Evolutionary conservation across 2,888 invertebrate species (phyloP).

Genomic region (Drosophila yooni): DNA sequence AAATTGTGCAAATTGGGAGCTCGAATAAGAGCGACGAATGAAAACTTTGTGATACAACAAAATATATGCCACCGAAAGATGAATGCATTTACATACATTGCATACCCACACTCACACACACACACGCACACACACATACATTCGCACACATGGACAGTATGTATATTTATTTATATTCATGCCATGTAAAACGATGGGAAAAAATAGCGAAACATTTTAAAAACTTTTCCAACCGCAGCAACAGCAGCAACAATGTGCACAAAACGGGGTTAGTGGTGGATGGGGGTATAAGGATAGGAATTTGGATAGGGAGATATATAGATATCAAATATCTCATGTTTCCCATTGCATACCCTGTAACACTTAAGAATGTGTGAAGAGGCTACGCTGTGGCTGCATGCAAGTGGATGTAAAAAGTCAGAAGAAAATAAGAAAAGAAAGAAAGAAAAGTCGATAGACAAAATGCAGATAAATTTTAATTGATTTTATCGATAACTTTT

Average conservation of each 20-base stretch:
- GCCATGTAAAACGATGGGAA: conserved; percentile 34
- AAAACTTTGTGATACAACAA: conserved; percentile 41
- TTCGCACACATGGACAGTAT: background rate
- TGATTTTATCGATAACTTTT: background rate
- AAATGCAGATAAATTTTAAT: background rate
- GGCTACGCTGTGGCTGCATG: no score
- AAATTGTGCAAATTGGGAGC: conserved; percentile 64
- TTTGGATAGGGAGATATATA: background rate
- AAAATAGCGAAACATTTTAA: conserved; percentile 43
- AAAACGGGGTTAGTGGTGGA: background rate
- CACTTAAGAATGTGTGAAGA: no score
- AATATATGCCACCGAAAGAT: conserved; percentile 30
- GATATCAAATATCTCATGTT: conserved; percentile 5
- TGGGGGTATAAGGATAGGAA: no score
- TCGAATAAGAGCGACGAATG: conserved; percentile 41
- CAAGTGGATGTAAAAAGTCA: background rate
- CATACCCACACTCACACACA: background rate
- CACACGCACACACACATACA: background rate
- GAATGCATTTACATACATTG: conserved; percentile 33
- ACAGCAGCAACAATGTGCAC: conserved; percentile 9
- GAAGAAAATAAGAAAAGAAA: no score
- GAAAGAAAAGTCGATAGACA: background rate
- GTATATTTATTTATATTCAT: conserved; percentile 33
- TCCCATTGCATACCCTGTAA: conserved; percentile 2
- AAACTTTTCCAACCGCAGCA: conserved; percentile 36